Conservation (phyloP, 2,888 invertebrate genomes). For the Cenopis cana region DNA sequence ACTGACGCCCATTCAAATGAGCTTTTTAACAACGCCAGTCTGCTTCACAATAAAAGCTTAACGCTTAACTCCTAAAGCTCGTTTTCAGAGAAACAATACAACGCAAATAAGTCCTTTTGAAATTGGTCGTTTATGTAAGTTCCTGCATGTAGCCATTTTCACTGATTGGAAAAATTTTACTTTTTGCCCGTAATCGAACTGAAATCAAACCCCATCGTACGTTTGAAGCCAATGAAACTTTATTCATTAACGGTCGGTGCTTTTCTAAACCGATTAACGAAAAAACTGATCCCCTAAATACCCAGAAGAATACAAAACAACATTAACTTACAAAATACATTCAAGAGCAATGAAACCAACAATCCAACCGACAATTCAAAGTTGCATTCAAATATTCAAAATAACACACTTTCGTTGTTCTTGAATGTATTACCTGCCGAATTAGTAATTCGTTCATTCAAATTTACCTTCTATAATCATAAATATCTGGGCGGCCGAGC, state of each 20-base stretch:
- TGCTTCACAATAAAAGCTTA: no score
- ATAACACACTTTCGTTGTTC: no score
- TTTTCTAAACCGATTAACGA: constrained; percentile 17
- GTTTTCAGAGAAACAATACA: not conserved
- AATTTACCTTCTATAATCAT: no score
- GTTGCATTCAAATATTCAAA: no score
- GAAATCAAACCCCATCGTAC: constrained; percentile 29
- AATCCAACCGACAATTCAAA: no score
- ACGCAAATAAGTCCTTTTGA: not conserved
- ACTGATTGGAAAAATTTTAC: constrained; percentile 6
- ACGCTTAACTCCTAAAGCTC: not conserved
- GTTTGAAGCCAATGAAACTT: constrained; percentile 36
- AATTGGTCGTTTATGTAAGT: not conserved
- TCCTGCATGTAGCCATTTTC: not conserved
- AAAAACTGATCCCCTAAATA: not conserved
- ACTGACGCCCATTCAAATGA: no score
- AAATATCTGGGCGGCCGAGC: no score
- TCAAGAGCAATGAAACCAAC: no score
- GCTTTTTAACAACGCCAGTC: no score
- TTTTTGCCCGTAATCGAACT: constrained; percentile 15
- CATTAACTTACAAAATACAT: no score
- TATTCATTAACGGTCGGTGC: constrained; percentile 38
- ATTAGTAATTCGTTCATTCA: no score
- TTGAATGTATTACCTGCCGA: no score
- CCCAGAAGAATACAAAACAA: not conserved